These are phyloP conservation scores for Macheiramphus alcinus DNA, from an alignment of 2,113 vertebrate species.

Conservation along the genomic window DNA sequence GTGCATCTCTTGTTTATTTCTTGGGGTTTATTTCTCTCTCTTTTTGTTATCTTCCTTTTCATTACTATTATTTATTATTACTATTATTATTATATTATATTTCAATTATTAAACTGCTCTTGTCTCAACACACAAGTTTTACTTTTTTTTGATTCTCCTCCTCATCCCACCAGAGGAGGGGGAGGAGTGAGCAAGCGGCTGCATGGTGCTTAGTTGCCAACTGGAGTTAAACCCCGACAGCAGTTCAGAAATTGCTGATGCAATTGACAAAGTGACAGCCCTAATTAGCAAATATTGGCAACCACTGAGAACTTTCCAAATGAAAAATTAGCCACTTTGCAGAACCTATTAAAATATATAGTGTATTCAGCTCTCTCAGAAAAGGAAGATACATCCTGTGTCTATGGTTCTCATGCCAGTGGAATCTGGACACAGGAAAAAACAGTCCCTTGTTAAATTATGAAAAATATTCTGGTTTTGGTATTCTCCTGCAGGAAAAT, in stretches of 20 bases:
- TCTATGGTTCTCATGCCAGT: not conserved
- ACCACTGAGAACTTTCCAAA: not conserved
- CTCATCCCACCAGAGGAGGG: too few relatives aligned
- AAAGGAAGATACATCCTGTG: not conserved
- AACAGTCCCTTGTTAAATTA: not conserved
- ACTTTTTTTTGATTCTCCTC: too few relatives aligned
- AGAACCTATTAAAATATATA: not conserved
- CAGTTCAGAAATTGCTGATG: not conserved
- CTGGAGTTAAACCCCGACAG: too few relatives aligned
- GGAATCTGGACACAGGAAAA: not conserved
- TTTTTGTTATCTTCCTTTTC: too few relatives aligned
- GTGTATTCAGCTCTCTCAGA: not conserved
- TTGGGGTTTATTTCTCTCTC: too few relatives aligned
- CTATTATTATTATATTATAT: too few relatives aligned
- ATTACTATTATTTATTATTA: too few relatives aligned
- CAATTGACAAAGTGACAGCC: not conserved
- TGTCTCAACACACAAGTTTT: too few relatives aligned
- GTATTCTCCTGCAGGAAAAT: not conserved
- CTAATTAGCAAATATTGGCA: slow-evolving; percentile 5
- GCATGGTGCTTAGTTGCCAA: too few relatives aligned
- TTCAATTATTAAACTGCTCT: too few relatives aligned
- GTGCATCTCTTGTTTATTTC: too few relatives aligned
- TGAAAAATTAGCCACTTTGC: not conserved
- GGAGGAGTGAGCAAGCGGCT: too few relatives aligned
- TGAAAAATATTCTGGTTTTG: not conserved